phyloP scores from a whole-genome alignment of 2,113 vertebrate genomes.

The Eleginops maclovinus region DNA sequence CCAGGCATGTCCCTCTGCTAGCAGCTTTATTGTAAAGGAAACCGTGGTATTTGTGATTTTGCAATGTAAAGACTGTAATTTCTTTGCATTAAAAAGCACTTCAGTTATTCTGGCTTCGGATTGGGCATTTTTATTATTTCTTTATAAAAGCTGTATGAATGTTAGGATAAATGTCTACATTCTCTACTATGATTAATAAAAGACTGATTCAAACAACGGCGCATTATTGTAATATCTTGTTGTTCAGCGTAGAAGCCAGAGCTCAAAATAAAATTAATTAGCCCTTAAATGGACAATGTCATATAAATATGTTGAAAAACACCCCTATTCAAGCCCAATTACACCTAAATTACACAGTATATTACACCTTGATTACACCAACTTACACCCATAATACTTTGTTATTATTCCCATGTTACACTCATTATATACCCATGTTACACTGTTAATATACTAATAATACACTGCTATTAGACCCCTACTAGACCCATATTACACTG shows the following conservation, averaged over 20 bases:
- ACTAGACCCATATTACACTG: no score
- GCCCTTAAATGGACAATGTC: no score
- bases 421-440: no score
- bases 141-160: constrained; percentile 18
- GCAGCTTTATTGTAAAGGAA: constrained; percentile 20
- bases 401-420: no score
- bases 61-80: neutral
- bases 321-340: no score
- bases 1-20: constrained; percentile 18
- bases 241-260: neutral
- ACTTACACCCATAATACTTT: no score
- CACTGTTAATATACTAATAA: no score
- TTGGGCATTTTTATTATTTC: constrained; percentile 15
- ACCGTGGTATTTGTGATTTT: neutral
- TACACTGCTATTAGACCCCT: no score
- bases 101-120: constrained; percentile 7
- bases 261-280: constrained; percentile 12
- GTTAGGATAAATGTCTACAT: constrained; percentile 4
- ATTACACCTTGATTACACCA: no score
- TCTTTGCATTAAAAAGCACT: constrained; percentile 8
- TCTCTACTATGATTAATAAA: constrained; percentile 24
- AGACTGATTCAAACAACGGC: constrained; percentile 1
- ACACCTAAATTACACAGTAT: no score
- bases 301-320: no score
- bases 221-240: constrained; percentile 15